These are phyloP conservation scores for Drosophila subsilvestris DNA, from an alignment of 2,888 invertebrate genomes.

Conservation along the genomic window DNA sequence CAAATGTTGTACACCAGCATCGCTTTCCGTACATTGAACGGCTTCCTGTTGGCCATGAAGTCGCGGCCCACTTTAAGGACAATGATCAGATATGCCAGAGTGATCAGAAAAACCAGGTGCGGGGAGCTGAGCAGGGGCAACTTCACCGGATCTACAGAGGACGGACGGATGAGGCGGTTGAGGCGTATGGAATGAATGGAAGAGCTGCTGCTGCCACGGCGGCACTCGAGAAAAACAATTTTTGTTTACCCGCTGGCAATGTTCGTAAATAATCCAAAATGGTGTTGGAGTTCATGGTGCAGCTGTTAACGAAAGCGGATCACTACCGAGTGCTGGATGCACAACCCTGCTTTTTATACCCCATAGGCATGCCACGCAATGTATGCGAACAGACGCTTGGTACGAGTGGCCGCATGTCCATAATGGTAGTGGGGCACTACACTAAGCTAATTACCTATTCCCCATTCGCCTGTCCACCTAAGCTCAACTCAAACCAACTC, in stretches of 20 bases:
- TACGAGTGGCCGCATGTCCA: too few relatives aligned
- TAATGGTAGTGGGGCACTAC: neutral
- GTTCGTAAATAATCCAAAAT: neutral
- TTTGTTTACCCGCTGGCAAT: constrained; percentile 3
- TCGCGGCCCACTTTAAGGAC: constrained; percentile 90
- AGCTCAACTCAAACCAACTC: too few relatives aligned
- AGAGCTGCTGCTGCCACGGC: neutral
- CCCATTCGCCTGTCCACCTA: neutral
- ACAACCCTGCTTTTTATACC: neutral
- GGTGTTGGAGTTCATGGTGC: constrained; percentile 5
- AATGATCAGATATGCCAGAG: constrained; percentile 88
- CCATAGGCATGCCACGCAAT: neutral
- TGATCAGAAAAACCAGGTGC: constrained; percentile 87
- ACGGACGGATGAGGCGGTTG: rapidly evolving
- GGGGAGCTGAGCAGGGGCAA: constrained; percentile 89
- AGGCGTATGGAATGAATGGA: too few relatives aligned
- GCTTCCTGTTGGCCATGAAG: constrained; percentile 89
- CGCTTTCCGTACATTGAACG: constrained; percentile 88
- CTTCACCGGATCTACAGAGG: constrained; percentile 36
- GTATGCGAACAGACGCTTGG: too few relatives aligned
- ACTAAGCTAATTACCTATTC: neutral
- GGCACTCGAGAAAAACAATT: too few relatives aligned
- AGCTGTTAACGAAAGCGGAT: neutral
- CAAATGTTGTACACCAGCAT: constrained; percentile 92
- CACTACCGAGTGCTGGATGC: neutral